Base-by-base conservation (phyloP, 2,888 invertebrate species). In the Cremastinae sp. region DNA sequence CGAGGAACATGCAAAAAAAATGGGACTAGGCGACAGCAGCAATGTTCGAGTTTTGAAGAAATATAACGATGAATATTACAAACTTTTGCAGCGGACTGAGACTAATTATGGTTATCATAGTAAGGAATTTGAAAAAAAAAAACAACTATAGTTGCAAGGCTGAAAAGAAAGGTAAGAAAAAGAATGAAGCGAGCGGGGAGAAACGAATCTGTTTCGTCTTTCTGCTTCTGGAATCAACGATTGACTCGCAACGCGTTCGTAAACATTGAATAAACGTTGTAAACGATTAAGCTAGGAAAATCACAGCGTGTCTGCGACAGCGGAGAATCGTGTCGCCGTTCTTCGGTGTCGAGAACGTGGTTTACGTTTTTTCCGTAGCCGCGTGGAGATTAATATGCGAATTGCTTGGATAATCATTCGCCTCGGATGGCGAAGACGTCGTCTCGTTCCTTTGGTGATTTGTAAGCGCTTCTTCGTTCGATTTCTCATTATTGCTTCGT, bases 321-420 rank as follows among this genome's bases (percentile, higher is more conserved):
- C 68, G 47, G 10, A 47, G n/a, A n/a, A 47, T 51, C 36, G 16
- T 20, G 41, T 43, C 47, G 0, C 20, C 47, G 38, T 51, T 41
- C 47, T 16, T 53, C 45, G 62, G 14, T 59, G 14, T 47, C 54
- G 34, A 38, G 18, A 34, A 14, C 58, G 41, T 16, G 7, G 16
- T 71, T 74, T 79, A 78, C 70, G 79, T 79, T 16, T 79, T 72
- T 51, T 64, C 76, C 10, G 20, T 59, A 38, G 20, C 65, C 12
- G 59, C 28, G 22, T 71, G 56, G 14, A 38, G 3, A 54, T 59
- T 64, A 28, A 3, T 28, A 68, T 49, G 14, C 20, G 74, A 7
- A n/a, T n/a, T n/a, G 71, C 69, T 54, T n/a, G 34, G 36, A 18
- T 45, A 20, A 68, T 22, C 41, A 8, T 66, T 49, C 36, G 41